These are phyloP conservation scores for Heterodera carotae DNA, from an alignment of 1,140 invertebrate species.

Conservation along the genomic window DNA sequence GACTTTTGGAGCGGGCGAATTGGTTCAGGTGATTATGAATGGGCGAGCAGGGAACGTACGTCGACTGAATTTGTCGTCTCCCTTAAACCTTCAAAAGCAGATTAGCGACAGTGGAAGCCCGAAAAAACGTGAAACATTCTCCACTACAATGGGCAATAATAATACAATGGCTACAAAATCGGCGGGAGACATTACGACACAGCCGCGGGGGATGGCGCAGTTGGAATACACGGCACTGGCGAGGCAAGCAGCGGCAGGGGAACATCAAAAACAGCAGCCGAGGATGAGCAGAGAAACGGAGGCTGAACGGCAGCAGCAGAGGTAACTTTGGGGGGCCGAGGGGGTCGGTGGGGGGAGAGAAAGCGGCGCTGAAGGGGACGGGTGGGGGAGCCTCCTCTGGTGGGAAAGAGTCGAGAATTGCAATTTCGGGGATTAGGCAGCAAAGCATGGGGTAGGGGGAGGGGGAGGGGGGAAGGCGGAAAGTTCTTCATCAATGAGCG, in stretches of 20 bases:
- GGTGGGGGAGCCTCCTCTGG: background rate
- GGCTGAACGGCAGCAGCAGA: too few relatives aligned
- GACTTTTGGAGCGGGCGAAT: constrained; percentile 10
- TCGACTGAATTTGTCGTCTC: background rate
- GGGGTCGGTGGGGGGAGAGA: too few relatives aligned
- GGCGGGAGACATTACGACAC: background rate
- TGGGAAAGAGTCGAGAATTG: background rate
- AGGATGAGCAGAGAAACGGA: background rate
- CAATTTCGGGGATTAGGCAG: background rate
- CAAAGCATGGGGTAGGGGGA: background rate
- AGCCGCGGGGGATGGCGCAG: background rate
- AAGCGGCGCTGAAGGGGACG: background rate
- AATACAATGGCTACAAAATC: background rate
- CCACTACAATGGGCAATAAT: background rate
- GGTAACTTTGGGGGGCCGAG: too few relatives aligned
- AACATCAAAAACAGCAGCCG: background rate
- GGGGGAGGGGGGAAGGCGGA: background rate
- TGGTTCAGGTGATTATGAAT: background rate
- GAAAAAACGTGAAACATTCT: constrained; percentile 6
- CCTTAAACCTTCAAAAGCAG: background rate
- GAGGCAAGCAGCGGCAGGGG: background rate
- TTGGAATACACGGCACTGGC: background rate
- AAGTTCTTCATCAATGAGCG: background rate
- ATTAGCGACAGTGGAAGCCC: background rate
- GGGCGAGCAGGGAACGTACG: too few relatives aligned